Conservation (phyloP, 1,140 invertebrate genomes). For the Ooceraea biroi region DNA sequence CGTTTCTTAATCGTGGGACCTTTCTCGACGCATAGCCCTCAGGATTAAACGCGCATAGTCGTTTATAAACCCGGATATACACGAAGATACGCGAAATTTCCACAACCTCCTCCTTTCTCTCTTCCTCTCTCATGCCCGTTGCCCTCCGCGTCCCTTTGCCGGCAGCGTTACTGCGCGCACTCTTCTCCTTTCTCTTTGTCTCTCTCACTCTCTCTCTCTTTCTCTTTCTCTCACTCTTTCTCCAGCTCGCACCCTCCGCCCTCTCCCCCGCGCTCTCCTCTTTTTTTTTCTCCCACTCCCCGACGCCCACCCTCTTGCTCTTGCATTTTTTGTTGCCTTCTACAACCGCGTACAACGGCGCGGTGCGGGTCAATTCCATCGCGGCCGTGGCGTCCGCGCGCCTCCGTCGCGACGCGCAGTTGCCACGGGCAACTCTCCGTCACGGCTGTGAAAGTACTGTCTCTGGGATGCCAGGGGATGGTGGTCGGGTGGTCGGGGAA, state of each 20-base stretch:
- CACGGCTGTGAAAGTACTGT: slow-evolving; percentile 81
- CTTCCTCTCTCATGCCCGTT: slow-evolving; percentile 44
- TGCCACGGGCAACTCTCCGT: slow-evolving; percentile 83
- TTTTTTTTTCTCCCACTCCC: slow-evolving; percentile 70
- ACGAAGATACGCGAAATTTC: slow-evolving; percentile 81
- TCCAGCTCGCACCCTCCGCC: slow-evolving; percentile 65
- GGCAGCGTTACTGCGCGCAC: slow-evolving; percentile 61
- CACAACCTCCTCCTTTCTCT: slow-evolving; percentile 67
- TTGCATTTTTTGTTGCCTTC: slow-evolving; percentile 74
- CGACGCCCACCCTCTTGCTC: slow-evolving; percentile 72
- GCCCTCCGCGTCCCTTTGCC: slow-evolving; percentile 52
- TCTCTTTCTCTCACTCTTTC: slow-evolving; percentile 63
- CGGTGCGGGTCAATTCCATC: slow-evolving; percentile 81
- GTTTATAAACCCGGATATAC: slow-evolving; percentile 60
- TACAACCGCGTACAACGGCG: slow-evolving; percentile 70
- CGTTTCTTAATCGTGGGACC: slow-evolving; percentile 73
- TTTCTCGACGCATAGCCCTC: slow-evolving; percentile 68
- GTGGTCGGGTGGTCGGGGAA: slow-evolving; percentile 41
- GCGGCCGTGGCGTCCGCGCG: slow-evolving; percentile 72
- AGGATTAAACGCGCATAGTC: slow-evolving; percentile 75
- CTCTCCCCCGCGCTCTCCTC: slow-evolving; percentile 67
- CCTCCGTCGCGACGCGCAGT: slow-evolving; percentile 77
- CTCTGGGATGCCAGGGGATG: slow-evolving; percentile 65
- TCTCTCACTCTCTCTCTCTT: slow-evolving; percentile 35
- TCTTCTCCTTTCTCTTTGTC: slow-evolving; percentile 48